Base-by-base conservation (phyloP, 2,797 vertebrate species). In the Hapalemur alaotrensis region DNA sequence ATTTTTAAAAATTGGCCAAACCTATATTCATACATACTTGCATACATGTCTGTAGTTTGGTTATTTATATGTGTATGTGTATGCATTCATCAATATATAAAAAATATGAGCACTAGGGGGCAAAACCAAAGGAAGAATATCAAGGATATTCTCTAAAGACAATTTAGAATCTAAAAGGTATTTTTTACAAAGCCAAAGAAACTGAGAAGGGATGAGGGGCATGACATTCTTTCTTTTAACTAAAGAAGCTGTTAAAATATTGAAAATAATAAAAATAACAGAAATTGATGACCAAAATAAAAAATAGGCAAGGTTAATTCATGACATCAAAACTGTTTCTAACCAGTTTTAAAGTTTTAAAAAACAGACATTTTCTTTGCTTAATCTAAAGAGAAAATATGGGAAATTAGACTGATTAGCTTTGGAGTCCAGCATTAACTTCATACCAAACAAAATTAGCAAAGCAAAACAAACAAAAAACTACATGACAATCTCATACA, bases 171-270 rank as follows among this genome's bases (percentile, higher is more conserved):
- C 46, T 79, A 91, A 70, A 61, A 79, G 28, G 20, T 28, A 86
- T 72, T 63, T 30, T 28, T 82, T 32, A 28, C 28, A 41, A 91
- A 38, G 15, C 2, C 48, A 70, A 41, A 61, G 17, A 61, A 35
- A 43, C 4, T 4, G 4, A 22, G 59, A 50, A 8, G 4, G 3
- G 2, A 3, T 57, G 0, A 13, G 7, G 7, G 11, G 7, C 0
- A 30, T 1, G 28, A 84, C 57, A 65, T 2, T 13, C 23, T 38
- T 73, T 30, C 7, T 89, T 92, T 92, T 6, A 67, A 38, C 4
- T 84, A 46, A 69, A 41, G 15, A 84, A 46, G 12, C 35, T n/a
- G 70, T 3, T 43, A 63, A 93, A 87, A 86, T 75, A 65, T 76
- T 83, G 7, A 81, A 76, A 95, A 43, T 76, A 41, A 54, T 70